Evolutionary conservation across 2,888 invertebrate species (phyloP).

Genomic region (Dinocampus coccinellae): DNA sequence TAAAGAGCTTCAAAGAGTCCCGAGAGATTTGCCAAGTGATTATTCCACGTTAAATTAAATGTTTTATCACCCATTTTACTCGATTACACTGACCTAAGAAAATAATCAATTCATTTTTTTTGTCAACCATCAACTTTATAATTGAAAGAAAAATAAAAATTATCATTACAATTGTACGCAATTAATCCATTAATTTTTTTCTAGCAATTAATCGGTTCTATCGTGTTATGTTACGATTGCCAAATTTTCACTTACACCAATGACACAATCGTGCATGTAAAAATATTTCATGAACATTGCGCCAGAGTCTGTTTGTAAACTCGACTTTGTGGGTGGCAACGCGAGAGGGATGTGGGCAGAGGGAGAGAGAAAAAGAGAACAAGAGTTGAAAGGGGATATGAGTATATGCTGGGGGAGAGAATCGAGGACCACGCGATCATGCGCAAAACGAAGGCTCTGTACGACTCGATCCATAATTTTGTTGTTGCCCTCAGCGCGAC

Average conservation of each 20-base stretch:
- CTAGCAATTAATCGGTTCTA: constrained; percentile 13
- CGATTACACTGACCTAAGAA: background rate
- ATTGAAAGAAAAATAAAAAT: background rate
- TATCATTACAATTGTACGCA: background rate
- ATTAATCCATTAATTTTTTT: background rate
- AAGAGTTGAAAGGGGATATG: constrained; percentile 39
- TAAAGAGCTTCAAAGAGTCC: constrained; percentile 79
- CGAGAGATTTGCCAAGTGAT: constrained; percentile 80
- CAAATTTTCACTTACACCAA: constrained; percentile 9
- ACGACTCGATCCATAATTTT: constrained; percentile 65
- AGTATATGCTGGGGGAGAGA: constrained; percentile 26
- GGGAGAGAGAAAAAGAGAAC: constrained; percentile 31
- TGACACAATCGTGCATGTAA: background rate
- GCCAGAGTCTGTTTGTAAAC: constrained; percentile 34
- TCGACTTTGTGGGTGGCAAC: constrained; percentile 29
- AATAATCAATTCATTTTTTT: background rate
- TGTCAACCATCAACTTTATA: too few relatives aligned
- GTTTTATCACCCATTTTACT: constrained; percentile 74
- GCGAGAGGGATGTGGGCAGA: constrained; percentile 22
- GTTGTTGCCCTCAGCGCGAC: constrained; percentile 58
- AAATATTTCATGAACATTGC: constrained; percentile 28
- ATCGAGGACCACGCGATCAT: constrained; percentile 52
- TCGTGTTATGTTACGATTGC: constrained; percentile 6
- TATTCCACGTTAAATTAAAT: constrained; percentile 80
- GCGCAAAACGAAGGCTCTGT: constrained; percentile 50